Percentiles rank a stretch among this genome's conserved stretches.
phyloP scores from a whole-genome alignment of 1,140 invertebrate genomes.

The Sitodiplosis mosellana region DNA sequence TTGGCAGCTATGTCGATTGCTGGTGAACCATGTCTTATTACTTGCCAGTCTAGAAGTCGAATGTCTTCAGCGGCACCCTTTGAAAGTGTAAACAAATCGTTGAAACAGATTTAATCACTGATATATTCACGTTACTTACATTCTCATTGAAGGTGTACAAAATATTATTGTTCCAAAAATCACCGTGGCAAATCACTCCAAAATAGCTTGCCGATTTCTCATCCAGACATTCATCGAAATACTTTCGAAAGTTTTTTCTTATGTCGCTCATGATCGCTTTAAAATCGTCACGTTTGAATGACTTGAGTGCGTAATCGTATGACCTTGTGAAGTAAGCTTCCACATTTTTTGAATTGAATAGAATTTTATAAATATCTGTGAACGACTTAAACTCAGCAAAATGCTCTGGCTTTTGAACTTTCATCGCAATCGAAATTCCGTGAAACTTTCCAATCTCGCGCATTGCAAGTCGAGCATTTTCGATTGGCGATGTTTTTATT shows the following conservation, averaged over 20 bases:
- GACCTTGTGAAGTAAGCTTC: constrained; percentile 3
- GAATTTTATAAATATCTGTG: constrained; percentile 18
- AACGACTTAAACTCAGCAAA: constrained; percentile 13
- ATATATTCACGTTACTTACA: constrained; percentile 27
- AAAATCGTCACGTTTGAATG: constrained; percentile 5
- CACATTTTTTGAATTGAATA: constrained; percentile 11
- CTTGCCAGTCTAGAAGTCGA: constrained; percentile 34
- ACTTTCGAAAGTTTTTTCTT: constrained; percentile 3
- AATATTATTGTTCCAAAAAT: constrained; percentile 25
- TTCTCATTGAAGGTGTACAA: not conserved
- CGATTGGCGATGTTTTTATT: constrained; percentile 22
- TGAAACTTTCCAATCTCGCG: constrained; percentile 33
- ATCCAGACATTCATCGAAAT: constrained; percentile 9
- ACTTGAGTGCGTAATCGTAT: not conserved
- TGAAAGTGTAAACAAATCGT: constrained; percentile 3
- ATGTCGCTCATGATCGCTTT: not conserved
- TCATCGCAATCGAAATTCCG: constrained; percentile 30
- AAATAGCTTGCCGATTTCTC: constrained; percentile 7
- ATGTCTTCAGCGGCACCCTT: constrained; percentile 19
- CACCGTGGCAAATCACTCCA: constrained; percentile 16
- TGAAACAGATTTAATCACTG: constrained; percentile 14
- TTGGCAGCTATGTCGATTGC: constrained; percentile 36
- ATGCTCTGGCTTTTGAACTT: constrained; percentile 12
- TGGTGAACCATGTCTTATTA: constrained; percentile 33
- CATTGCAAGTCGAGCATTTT: constrained; percentile 27